Conservation (phyloP, 2,113 vertebrate genomes). For the Anhinga anhinga region DNA sequence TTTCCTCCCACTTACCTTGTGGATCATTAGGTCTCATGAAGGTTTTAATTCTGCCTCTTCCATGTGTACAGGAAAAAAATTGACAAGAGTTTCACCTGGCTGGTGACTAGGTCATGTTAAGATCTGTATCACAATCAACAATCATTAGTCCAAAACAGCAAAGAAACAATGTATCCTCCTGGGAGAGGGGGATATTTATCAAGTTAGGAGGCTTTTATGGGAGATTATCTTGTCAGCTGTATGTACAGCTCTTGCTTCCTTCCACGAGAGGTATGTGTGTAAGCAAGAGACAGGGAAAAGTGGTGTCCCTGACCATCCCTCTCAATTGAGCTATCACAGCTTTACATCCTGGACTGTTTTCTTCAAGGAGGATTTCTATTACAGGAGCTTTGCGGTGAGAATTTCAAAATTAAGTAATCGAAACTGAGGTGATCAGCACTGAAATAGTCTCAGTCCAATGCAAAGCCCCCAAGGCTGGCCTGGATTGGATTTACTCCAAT, state of each 20-base stretch:
- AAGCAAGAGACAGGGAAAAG: background rate
- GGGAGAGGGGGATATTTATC: background rate
- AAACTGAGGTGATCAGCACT: background rate
- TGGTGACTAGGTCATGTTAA: background rate
- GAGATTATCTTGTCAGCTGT: background rate
- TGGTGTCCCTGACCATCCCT: background rate
- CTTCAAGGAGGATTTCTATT: background rate
- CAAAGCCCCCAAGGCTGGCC: background rate
- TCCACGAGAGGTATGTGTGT: background rate
- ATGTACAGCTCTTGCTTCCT: background rate
- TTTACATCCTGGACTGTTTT: background rate
- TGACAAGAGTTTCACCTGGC: background rate
- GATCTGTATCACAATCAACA: background rate
- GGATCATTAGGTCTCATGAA: slow-evolving; percentile 45
- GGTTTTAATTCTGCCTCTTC: slow-evolving; percentile 25
- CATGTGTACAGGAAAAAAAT: background rate
- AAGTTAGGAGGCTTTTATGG: background rate
- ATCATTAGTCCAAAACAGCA: background rate
- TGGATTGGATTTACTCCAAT: background rate
- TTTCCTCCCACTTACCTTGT: slow-evolving; percentile 12
- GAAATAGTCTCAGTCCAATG: background rate
- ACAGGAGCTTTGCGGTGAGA: background rate
- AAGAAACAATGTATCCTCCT: background rate
- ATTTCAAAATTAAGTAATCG: background rate
- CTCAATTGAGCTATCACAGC: background rate